Evolutionary conservation across 1,140 invertebrate genomes (phyloP), one percentile per base, ranked within the genome.

Genomic region (Drosophila bipectinata): DNA sequence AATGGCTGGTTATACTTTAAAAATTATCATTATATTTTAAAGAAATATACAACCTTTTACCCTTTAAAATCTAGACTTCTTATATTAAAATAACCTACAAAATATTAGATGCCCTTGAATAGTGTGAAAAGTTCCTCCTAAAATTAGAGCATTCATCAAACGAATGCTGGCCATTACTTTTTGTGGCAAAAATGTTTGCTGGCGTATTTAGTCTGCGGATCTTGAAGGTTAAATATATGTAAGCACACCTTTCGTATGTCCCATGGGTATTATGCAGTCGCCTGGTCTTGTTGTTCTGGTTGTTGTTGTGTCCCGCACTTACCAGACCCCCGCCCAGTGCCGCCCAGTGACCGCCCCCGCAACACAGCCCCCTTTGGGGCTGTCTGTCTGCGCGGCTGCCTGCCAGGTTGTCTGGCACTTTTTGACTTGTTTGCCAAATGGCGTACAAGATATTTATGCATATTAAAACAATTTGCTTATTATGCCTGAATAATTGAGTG

Each of bases 391-490:
- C 53, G n/a, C 66, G 64, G 63, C 64, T 79, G 69, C 61, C 66
- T 83, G 77, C 68, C 77, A 77, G 73, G 34, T 64, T 88, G 82
- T 87, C 82, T 87, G 82, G 79, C 83, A 82, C 67, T 87, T 82
- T 80, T 88, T 87, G 83, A 88, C 75, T 88, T 88, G 83, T 87
- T 87, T 88, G 83, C 83, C 79, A 88, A 87, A 82, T 88, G 83
- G 78, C 79, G 83, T 89, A 88, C 83, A 88, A 88, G 83, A 88
- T 88, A 88, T 88, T 88, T 88, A 88, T 88, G 83, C 84, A 88
- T 88, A 88, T 88, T 88, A 88, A 88, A 88, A 88, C 83, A 88
- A 88, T 88, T 88, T 88, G 84, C 83, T 88, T 88, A 88, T 88
- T 88, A 88, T 88, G 84, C 83, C 84, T 88, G 84, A 88, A 88